A percentile compares a stretch with the other conserved stretches of the same genome.
Conservation (phyloP, 2,888 invertebrate species). For the Eupithecia subumbrata region DNA sequence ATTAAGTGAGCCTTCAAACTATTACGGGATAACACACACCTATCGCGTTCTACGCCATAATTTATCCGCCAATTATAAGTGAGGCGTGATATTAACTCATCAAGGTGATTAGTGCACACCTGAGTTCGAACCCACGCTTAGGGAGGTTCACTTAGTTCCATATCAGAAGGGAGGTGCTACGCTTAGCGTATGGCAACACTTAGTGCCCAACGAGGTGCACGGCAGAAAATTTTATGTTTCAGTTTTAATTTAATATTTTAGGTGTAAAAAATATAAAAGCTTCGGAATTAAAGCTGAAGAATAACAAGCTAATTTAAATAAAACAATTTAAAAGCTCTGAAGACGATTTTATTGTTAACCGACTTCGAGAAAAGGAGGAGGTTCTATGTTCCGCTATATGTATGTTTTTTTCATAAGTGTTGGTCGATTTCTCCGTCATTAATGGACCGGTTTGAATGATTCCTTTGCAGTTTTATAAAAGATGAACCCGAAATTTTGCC, state of each 20-base stretch:
- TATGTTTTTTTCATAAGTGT: too few species aligned
- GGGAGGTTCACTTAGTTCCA: conserved; percentile 23
- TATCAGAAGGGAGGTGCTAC: conserved; percentile 13
- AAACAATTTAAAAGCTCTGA: too few species aligned
- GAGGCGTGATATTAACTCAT: conserved; percentile 35
- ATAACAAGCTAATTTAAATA: background rate
- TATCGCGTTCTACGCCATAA: conserved; percentile 18
- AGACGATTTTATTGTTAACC: too few species aligned
- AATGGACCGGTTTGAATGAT: too few species aligned
- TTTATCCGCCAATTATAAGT: conserved; percentile 27
- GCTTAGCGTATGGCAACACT: conserved; percentile 12
- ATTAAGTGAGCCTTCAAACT: conserved; percentile 11
- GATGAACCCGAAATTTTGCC: too few species aligned
- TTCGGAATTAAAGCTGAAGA: background rate
- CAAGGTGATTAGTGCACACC: conserved; percentile 33
- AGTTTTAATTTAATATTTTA: background rate
- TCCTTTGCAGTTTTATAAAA: too few species aligned
- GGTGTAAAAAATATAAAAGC: background rate
- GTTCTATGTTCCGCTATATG: too few species aligned
- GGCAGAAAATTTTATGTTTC: background rate
- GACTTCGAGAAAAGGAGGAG: too few species aligned
- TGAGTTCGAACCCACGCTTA: conserved; percentile 31
- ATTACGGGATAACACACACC: background rate
- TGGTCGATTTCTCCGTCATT: too few species aligned
- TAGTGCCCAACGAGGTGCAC: background rate